These are phyloP conservation scores for Hemiscyllium ocellatum DNA, from an alignment of 2,113 vertebrate genomes.

Conservation along the genomic window DNA sequence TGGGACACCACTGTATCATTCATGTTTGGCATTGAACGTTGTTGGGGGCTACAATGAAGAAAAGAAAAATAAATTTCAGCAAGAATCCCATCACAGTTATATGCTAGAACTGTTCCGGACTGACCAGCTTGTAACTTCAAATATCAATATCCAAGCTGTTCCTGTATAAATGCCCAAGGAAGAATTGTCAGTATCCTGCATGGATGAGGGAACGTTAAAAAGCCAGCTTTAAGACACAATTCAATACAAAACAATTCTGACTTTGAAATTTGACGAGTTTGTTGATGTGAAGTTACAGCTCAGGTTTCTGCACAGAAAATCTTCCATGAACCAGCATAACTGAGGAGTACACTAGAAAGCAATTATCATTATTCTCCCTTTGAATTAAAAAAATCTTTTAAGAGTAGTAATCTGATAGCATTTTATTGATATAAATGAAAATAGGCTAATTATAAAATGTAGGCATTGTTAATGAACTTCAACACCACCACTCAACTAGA, in stretches of 20 bases:
- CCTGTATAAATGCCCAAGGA: not conserved
- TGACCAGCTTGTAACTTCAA: not conserved
- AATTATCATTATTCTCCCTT: not conserved
- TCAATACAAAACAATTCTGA: not conserved
- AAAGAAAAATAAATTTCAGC: not conserved
- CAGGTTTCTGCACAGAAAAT: not conserved
- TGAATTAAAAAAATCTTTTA: not conserved
- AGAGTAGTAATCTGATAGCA: not conserved
- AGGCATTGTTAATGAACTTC: not conserved
- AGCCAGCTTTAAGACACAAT: not conserved
- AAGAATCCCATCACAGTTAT: not conserved
- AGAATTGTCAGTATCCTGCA: not conserved
- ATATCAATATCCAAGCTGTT: not conserved
- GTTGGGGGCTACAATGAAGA: conserved; percentile 68
- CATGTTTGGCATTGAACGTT: conserved; percentile 70
- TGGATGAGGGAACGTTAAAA: not conserved
- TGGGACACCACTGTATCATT: conserved; percentile 76
- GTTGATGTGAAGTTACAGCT: not conserved
- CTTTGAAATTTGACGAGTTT: not conserved
- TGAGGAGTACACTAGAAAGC: not conserved
- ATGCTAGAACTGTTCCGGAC: not conserved
- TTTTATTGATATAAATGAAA: not conserved
- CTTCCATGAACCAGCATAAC: not conserved
- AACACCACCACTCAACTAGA: too few relatives aligned
- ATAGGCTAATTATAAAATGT: not conserved